These are phyloP conservation scores for Pheosia gnoma DNA, from an alignment of 2,888 invertebrate species.

Conservation along the genomic window DNA sequence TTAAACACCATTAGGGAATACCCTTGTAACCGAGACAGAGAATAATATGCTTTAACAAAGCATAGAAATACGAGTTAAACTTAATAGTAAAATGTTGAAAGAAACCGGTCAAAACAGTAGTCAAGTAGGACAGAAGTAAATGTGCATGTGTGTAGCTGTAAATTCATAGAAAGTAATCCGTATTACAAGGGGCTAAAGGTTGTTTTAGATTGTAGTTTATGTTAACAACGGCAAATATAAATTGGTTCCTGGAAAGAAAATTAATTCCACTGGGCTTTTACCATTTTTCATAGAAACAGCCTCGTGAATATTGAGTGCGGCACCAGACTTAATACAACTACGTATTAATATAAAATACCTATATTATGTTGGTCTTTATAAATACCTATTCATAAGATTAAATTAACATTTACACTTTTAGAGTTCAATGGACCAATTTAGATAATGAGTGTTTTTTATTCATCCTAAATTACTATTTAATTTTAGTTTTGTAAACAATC, in stretches of 20 bases:
- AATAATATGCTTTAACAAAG: slow-evolving; percentile 41
- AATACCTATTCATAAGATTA: slow-evolving; percentile 14
- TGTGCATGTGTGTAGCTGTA: slow-evolving; percentile 9
- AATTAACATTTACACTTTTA: slow-evolving; percentile 12
- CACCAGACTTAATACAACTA: slow-evolving; percentile 48
- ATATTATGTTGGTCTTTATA: slow-evolving; percentile 15
- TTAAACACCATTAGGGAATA: slow-evolving; percentile 53
- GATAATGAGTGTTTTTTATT: background rate
- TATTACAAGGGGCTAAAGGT: slow-evolving; percentile 24
- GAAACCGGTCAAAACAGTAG: slow-evolving; percentile 40
- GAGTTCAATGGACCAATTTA: background rate
- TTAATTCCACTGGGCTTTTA: slow-evolving; percentile 54
- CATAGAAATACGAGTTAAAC: slow-evolving; percentile 38
- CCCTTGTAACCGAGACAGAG: slow-evolving; percentile 28
- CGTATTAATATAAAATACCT: slow-evolving; percentile 27
- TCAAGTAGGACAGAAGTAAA: slow-evolving; percentile 18
- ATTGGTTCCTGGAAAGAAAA: slow-evolving; percentile 45
- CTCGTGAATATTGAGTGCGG: slow-evolving; percentile 56
- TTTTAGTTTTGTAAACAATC: no score
- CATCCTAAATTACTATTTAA: no score
- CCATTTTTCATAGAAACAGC: slow-evolving; percentile 68
- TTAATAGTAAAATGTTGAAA: slow-evolving; percentile 22
- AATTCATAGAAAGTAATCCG: slow-evolving; percentile 1
- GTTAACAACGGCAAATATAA: slow-evolving; percentile 20
- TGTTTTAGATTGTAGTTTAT: slow-evolving; percentile 16